Evolutionary conservation across 2,113 vertebrate species (phyloP).

Genomic region (Triplophysa tibetana): DNA sequence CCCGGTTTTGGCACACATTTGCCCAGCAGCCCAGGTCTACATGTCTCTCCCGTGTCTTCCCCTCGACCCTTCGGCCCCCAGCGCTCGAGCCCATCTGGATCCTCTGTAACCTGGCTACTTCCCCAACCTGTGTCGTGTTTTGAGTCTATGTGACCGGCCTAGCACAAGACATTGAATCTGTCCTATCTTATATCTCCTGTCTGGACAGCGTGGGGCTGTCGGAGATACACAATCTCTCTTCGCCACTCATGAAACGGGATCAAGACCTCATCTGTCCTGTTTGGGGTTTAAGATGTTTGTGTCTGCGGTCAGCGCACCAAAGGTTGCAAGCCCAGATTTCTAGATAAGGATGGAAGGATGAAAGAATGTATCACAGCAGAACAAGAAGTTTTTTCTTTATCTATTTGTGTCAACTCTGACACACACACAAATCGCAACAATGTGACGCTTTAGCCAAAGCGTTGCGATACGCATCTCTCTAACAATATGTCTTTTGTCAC

Average conservation of each 20-base stretch:
- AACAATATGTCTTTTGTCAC: not conserved
- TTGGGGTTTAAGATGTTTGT: conserved; percentile 32
- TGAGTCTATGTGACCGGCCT: conserved; percentile 18
- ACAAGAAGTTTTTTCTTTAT: not conserved
- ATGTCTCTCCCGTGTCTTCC: conserved; percentile 65
- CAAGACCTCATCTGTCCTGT: conserved; percentile 33
- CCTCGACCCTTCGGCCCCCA: conserved; percentile 60
- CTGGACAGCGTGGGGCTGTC: conserved; percentile 41
- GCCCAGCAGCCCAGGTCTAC: conserved; percentile 62
- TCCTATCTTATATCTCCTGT: conserved; percentile 52
- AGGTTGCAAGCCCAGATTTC: not conserved
- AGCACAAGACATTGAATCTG: conserved; percentile 47
- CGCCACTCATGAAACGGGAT: conserved; percentile 41
- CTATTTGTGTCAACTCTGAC: not conserved
- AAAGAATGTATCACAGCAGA: not conserved
- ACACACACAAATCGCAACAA: conserved; percentile 4
- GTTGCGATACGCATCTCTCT: not conserved
- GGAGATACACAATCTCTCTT: conserved; percentile 39
- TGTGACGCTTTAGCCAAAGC: not conserved
- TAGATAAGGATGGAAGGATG: not conserved
- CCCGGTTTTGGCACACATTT: conserved; percentile 65
- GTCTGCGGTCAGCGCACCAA: not conserved
- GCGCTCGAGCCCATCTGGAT: conserved; percentile 71
- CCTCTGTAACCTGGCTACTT: conserved; percentile 60
- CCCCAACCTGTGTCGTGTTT: conserved; percentile 24